These are phyloP conservation scores for Paguma larvata DNA, from an alignment of 2,797 vertebrate genomes.

Conservation along the genomic window DNA sequence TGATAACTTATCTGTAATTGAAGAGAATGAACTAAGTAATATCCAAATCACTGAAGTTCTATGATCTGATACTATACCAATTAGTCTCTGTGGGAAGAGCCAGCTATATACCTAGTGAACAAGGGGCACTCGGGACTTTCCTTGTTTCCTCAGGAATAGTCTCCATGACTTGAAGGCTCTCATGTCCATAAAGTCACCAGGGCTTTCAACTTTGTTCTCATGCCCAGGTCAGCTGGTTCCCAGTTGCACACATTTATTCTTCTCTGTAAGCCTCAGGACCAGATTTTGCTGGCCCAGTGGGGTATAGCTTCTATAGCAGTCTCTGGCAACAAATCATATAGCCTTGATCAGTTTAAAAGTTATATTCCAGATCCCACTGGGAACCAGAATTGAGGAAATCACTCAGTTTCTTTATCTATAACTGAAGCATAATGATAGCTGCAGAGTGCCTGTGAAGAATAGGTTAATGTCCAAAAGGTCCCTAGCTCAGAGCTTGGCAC, in stretches of 20 bases:
- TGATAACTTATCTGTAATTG: neutral
- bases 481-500: neutral
- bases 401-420: neutral
- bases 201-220: neutral
- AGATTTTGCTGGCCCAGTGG: neutral
- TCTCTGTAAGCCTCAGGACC: neutral
- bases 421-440: neutral
- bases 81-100: neutral
- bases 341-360: neutral
- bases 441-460: neutral
- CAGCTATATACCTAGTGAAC: neutral
- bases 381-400: neutral
- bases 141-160: neutral
- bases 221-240: neutral
- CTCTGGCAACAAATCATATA: neutral
- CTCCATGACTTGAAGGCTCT: neutral
- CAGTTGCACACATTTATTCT: neutral
- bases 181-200: rapidly evolving
- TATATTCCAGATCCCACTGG: neutral
- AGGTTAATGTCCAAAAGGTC: neutral
- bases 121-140: no score
- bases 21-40: neutral
- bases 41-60: neutral
- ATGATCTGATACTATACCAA: neutral
- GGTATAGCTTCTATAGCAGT: neutral